Conservation (phyloP, 2,797 vertebrate species). For the Parambassis ranga region DNA sequence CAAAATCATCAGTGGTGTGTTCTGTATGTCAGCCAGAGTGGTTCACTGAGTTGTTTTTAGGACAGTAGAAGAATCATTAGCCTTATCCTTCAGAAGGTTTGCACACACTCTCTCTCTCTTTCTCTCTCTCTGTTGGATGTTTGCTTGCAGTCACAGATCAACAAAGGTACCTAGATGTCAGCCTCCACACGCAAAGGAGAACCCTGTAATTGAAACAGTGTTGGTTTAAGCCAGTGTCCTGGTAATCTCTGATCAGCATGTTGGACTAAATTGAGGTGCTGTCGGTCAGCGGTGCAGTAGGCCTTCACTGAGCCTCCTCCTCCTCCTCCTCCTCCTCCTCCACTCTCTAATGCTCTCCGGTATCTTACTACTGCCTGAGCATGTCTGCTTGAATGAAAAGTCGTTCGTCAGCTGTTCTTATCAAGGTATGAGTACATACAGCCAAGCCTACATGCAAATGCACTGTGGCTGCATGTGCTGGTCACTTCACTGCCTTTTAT, state of each 20-base stretch:
- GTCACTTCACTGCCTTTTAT: neutral
- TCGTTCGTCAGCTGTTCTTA: slow-evolving; percentile 15
- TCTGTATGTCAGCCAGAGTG: too few relatives aligned
- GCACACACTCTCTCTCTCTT: too few relatives aligned
- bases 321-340: neutral
- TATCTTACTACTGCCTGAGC: neutral
- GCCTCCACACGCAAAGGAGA: slow-evolving; percentile 4
- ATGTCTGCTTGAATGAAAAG: slow-evolving; percentile 14
- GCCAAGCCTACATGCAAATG: slow-evolving; percentile 8
- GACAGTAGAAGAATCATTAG: too few relatives aligned
- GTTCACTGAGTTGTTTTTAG: too few relatives aligned
- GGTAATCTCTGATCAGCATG: slow-evolving; percentile 52
- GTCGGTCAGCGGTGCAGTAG: slow-evolving; percentile 38
- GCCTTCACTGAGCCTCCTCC: slow-evolving; percentile 13
- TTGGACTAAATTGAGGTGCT: slow-evolving; percentile 54
- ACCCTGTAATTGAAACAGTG: slow-evolving; percentile 44
- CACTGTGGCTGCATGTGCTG: slow-evolving; percentile 1
- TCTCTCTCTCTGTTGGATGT: neutral
- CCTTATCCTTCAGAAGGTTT: too few relatives aligned
- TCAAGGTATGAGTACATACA: slow-evolving; percentile 7
- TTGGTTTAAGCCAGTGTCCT: slow-evolving; percentile 33
- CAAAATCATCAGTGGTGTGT: too few relatives aligned
- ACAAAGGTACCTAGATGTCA: neutral
- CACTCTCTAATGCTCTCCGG: neutral
- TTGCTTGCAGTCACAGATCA: neutral